Evolutionary conservation across 2,113 vertebrate genomes (phyloP).

Genomic region (Dermatemys mawii): DNA sequence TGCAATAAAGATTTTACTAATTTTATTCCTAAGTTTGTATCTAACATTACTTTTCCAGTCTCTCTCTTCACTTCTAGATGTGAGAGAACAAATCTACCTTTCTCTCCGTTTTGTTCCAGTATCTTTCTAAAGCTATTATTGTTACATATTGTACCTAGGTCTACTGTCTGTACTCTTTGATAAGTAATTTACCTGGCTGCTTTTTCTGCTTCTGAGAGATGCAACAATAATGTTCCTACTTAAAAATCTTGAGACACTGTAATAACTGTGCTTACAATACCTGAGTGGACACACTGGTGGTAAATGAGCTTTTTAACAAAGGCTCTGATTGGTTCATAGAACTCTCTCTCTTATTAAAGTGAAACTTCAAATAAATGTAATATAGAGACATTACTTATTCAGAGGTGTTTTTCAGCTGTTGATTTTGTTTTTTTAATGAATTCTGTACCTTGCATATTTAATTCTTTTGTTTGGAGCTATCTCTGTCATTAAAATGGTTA

Average conservation of each 20-base stretch:
- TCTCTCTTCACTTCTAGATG: background rate
- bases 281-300: background rate
- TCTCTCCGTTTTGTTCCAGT: background rate
- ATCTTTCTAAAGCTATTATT: background rate
- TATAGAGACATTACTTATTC: background rate
- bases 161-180: background rate
- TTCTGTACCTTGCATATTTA: background rate
- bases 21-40: background rate
- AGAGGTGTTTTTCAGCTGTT: background rate
- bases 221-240: background rate
- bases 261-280: background rate
- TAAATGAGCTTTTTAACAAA: background rate
- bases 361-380: background rate
- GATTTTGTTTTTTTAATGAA: background rate
- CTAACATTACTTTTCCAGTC: background rate
- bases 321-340: background rate
- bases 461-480: background rate
- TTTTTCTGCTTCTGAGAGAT: background rate
- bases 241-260: background rate
- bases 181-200: background rate
- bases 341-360: background rate
- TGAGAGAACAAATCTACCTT: rapidly evolving
- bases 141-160: no score
- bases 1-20: no score
- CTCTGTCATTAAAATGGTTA: no score